A percentile compares a stretch with the other conserved stretches of the same genome.
Conservation (phyloP, 2,888 invertebrate species). For the Nemoura dubitans region DNA sequence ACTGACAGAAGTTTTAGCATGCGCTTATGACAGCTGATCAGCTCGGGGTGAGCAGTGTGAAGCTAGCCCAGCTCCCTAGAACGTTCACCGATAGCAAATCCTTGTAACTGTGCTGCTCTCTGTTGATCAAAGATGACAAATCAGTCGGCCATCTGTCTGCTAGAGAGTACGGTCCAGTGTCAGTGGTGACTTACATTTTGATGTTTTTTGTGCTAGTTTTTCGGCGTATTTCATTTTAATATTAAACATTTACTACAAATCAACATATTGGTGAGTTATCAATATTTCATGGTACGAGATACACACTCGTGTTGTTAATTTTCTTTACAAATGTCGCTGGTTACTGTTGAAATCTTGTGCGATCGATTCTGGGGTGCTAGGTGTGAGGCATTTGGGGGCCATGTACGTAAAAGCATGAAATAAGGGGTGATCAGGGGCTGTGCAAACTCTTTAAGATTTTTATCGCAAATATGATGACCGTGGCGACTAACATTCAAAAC, state of each 20-base stretch:
- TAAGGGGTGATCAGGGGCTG: constrained; percentile 3
- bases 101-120: neutral
- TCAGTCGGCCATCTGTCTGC: neutral
- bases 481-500: neutral
- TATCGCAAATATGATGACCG: neutral
- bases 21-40: no score
- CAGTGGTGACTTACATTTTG: neutral
- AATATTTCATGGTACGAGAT: neutral
- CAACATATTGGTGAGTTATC: neutral
- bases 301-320: neutral
- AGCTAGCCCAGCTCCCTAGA: no score
- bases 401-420: neutral
- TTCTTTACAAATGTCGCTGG: neutral
- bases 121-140: neutral
- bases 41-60: no score
- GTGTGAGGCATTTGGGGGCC: constrained; percentile 12
- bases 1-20: no score
- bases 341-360: neutral
- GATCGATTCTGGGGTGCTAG: neutral
- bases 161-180: neutral
- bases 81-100: no score
- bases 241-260: neutral
- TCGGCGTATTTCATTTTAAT: neutral
- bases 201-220: neutral
- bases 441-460: neutral